A percentile compares a stretch with the other conserved stretches of the same genome.
phyloP scores from a whole-genome alignment of 2,888 invertebrate genomes.

The Platycheirus albimanus region DNA sequence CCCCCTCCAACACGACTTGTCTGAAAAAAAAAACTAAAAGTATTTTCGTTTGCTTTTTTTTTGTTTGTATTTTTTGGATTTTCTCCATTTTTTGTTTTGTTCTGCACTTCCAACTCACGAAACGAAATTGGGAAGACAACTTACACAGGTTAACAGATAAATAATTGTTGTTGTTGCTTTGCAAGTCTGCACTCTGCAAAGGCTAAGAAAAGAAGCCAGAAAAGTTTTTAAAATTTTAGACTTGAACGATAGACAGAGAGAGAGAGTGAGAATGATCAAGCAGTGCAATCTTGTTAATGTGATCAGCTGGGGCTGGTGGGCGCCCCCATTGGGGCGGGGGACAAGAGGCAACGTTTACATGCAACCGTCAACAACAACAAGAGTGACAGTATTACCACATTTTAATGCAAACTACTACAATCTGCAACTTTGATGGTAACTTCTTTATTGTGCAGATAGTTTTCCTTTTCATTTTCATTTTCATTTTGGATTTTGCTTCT shows the following conservation, averaged over 20 bases:
- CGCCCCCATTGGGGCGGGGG: too few relatives aligned
- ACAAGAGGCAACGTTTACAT: neutral
- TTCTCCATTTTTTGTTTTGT: constrained; percentile 70
- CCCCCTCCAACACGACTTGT: constrained; percentile 17
- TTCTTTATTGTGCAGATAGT: constrained; percentile 5
- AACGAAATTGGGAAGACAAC: constrained; percentile 63
- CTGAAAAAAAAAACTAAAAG: constrained; percentile 13
- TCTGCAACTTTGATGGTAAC: constrained; percentile 16
- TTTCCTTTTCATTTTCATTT: constrained; percentile 45
- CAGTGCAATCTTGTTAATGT: neutral
- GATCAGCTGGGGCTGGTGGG: too few relatives aligned
- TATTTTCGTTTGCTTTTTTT: constrained; percentile 14
- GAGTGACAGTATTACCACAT: constrained; percentile 46
- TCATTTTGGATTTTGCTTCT: constrained; percentile 23
- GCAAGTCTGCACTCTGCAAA: constrained; percentile 51
- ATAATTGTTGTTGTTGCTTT: constrained; percentile 11
- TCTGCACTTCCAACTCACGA: constrained; percentile 55
- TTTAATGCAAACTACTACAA: neutral
- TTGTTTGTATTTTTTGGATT: constrained; percentile 32
- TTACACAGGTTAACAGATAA: constrained; percentile 40
- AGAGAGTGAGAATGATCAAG: too few relatives aligned
- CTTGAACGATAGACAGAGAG: neutral
- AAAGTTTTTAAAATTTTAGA: constrained; percentile 19
- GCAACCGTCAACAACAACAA: constrained; percentile 10
- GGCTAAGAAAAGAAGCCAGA: constrained; percentile 55